These are phyloP conservation scores for Drosophila eohydei DNA, from an alignment of 2,888 invertebrate genomes.

Conservation along the genomic window DNA sequence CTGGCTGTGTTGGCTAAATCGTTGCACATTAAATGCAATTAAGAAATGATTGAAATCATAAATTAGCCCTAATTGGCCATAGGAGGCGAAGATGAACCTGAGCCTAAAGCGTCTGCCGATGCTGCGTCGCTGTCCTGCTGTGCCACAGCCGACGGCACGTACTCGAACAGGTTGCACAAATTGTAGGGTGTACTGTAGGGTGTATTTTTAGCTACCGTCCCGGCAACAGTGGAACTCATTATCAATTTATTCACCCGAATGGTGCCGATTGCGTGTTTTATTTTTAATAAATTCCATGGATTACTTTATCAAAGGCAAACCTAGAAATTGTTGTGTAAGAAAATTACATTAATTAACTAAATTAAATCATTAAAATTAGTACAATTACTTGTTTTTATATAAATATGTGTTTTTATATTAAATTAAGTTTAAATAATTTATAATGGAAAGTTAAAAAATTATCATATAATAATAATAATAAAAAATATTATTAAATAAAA, in stretches of 20 bases:
- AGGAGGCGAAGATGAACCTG: slow-evolving; percentile 47
- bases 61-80: slow-evolving; percentile 77
- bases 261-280: neutral
- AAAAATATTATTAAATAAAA: too few species aligned
- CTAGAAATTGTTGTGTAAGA: neutral
- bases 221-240: slow-evolving; percentile 58
- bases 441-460: too few species aligned
- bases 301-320: neutral
- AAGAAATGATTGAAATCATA: slow-evolving; percentile 79
- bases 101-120: slow-evolving; percentile 5
- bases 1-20: slow-evolving; percentile 65
- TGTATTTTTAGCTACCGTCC: slow-evolving; percentile 65
- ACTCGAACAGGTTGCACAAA: slow-evolving; percentile 62
- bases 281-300: neutral
- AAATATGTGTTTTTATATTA: too few species aligned
- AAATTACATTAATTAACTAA: neutral
- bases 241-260: neutral
- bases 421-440: too few species aligned
- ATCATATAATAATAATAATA: too few species aligned
- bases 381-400: too few species aligned
- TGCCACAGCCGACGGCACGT: slow-evolving; percentile 49
- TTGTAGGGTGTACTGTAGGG: slow-evolving; percentile 56
- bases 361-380: neutral
- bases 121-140: slow-evolving; percentile 9
- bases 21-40: slow-evolving; percentile 78